Percentiles rank a stretch among this genome's conserved stretches.
These are phyloP conservation scores for Lucilia sericata DNA, from an alignment of 1,140 invertebrate genomes.

Conservation along the genomic window DNA sequence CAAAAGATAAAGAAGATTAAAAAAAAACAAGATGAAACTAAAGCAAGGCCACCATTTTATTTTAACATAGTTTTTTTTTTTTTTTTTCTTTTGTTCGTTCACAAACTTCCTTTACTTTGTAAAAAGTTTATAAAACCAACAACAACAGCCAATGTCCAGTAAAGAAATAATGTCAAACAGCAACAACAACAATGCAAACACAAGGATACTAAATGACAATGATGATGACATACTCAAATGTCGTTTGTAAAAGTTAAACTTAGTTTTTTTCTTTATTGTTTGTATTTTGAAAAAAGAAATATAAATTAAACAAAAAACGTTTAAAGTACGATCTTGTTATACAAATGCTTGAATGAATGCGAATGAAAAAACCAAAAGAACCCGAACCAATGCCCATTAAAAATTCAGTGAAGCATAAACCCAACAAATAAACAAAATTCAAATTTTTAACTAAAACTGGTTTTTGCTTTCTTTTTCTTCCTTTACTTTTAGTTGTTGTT, in stretches of 20 bases:
- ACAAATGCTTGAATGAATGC: not conserved
- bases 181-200: not conserved
- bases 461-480: not conserved
- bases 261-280: not conserved
- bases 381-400: not conserved
- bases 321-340: not conserved
- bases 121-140: not conserved
- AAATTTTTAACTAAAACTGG: slow-evolving; percentile 25
- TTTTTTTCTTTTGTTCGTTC: not conserved
- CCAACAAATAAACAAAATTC: slow-evolving; percentile 43
- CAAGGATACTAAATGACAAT: slow-evolving; percentile 5
- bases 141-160: not conserved
- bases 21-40: slow-evolving; percentile 50
- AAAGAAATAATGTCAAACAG: not conserved
- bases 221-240: slow-evolving; percentile 42
- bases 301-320: not conserved
- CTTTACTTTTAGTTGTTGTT: not conserved
- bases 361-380: not conserved
- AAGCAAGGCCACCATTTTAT: slow-evolving; percentile 61
- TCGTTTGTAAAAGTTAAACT: slow-evolving; percentile 4
- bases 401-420: slow-evolving; percentile 28
- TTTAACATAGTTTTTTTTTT: not conserved
- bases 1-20: slow-evolving; percentile 16
- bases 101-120: slow-evolving; percentile 18
- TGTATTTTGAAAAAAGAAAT: not conserved